Base-by-base conservation (phyloP, 2,888 invertebrate species). In the Colostygia pectinataria region DNA sequence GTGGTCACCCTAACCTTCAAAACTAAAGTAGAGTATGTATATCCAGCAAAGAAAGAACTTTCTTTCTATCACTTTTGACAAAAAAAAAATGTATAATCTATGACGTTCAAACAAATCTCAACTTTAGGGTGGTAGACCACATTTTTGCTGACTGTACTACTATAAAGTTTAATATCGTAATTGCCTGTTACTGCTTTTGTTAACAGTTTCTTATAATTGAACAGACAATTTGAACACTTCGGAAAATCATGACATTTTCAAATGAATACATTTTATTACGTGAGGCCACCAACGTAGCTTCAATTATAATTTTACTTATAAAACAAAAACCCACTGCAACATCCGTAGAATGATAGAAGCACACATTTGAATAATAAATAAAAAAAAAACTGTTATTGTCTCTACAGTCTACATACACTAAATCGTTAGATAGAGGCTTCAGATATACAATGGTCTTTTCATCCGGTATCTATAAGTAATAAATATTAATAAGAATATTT, bases 401-500 rank as follows among this genome's bases (percentile, higher is more conserved):
- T 64, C 61, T 36, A 63, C n/a, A n/a, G n/a, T n/a, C n/a, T n/a
- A n/a, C n/a, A n/a, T n/a, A n/a, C 65, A 67, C 67, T 68, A 56
- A 66, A 66, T 61, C 61, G 49, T 52, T 57, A 44, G 63, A 68
- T 50, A 15, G 63, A 58, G 64, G 61, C n/a, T n/a, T n/a, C 25
- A 40, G 46, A 34, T 10, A 23, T 28, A 18, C 8, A 13, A 7
- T 31, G 15, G 14, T 24, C 46, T n/a, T 32, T 55, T 59, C 53
- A 62, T 69, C 69, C 68, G 40, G 45, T 40, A 20, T 20, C 9
- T 20, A 6, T 20, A 5, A 6, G 4, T 15, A 2, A 15, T 80
- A 75, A 80, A 80, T 80, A 80, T 80, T 78, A 68, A 79, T 77
- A 77, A 48, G 49, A 9, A 25, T 44, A 37, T 34, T 24, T 42